Conservation (phyloP, 2,113 vertebrate genomes). For the Neogobius melanostomus region DNA sequence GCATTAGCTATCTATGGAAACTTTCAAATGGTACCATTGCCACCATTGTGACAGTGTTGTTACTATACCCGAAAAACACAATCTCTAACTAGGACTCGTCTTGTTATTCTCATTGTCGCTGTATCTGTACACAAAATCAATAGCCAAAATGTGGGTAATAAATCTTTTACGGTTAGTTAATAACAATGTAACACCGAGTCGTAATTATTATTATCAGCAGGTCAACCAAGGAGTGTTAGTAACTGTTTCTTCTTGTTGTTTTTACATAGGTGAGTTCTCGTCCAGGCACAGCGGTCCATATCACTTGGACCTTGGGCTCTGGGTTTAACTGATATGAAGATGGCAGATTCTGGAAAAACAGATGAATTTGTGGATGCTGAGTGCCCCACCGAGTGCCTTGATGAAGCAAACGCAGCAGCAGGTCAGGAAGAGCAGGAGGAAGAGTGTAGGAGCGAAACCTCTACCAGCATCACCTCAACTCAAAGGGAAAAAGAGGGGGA, state of each 20-base stretch:
- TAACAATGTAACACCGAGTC: too few species aligned
- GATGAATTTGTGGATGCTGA: slow-evolving; percentile 86
- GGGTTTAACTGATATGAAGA: slow-evolving; percentile 88
- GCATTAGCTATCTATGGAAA: too few species aligned
- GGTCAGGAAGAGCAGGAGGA: slow-evolving; percentile 77
- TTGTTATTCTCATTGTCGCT: too few species aligned
- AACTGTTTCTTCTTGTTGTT: slow-evolving; percentile 11
- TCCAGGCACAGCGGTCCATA: slow-evolving; percentile 71
- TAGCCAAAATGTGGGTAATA: too few species aligned
- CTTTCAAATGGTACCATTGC: too few species aligned
- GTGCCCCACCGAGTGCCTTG: slow-evolving; percentile 80
- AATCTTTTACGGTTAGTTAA: too few species aligned
- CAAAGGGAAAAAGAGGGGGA: slow-evolving; percentile 77
- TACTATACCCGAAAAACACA: too few species aligned
- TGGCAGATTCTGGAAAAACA: slow-evolving; percentile 90
- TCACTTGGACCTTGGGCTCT: slow-evolving; percentile 76
- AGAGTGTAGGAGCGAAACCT: slow-evolving; percentile 80
- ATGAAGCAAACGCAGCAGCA: slow-evolving; percentile 68
- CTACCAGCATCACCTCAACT: slow-evolving; percentile 71
- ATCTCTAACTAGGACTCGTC: too few species aligned
- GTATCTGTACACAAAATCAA: too few species aligned
- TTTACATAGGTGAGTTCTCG: slow-evolving; percentile 59
- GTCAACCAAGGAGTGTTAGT: background rate
- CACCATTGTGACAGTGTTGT: too few species aligned
- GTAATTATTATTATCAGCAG: background rate